phyloP scores from a whole-genome alignment of 2,113 vertebrate genomes.

The Vireo altiloquus region DNA sequence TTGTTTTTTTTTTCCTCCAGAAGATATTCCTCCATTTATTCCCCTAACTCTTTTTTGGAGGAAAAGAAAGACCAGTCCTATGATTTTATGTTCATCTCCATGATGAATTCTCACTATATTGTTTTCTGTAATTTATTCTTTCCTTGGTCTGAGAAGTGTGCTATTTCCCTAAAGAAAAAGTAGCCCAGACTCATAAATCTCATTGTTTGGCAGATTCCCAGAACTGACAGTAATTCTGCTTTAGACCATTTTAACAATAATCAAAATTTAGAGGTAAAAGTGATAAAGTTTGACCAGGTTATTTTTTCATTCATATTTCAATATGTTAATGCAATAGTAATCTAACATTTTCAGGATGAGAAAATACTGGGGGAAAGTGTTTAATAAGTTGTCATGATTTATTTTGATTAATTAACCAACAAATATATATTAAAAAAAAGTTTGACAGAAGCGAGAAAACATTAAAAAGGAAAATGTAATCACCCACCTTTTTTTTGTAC shows the following conservation, averaged over 20 bases:
- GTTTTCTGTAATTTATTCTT: not conserved
- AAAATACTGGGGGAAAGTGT: not conserved
- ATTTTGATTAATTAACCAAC: constrained; percentile 14
- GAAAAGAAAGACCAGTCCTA: not conserved
- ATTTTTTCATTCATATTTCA: not conserved
- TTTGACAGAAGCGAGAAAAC: not conserved
- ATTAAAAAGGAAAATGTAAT: not conserved
- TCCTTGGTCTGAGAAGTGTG: not conserved
- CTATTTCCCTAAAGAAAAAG: not conserved
- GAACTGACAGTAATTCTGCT: not conserved
- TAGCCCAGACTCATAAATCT: not conserved
- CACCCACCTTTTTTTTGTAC: not conserved
- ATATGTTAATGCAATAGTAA: not conserved
- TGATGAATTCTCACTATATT: not conserved
- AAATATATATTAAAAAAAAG: not conserved
- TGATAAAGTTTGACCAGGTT: not conserved
- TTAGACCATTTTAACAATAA: not conserved
- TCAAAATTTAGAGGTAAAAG: not conserved
- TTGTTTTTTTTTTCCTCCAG: not conserved
- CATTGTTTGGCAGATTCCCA: not conserved
- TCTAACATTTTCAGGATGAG: not conserved
- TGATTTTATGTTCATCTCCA: not conserved
- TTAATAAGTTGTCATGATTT: not conserved
- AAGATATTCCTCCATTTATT: not conserved
- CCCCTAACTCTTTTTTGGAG: not conserved